Evolutionary conservation across 2,797 vertebrate genomes (phyloP).

Genomic region (Anabas testudineus): DNA sequence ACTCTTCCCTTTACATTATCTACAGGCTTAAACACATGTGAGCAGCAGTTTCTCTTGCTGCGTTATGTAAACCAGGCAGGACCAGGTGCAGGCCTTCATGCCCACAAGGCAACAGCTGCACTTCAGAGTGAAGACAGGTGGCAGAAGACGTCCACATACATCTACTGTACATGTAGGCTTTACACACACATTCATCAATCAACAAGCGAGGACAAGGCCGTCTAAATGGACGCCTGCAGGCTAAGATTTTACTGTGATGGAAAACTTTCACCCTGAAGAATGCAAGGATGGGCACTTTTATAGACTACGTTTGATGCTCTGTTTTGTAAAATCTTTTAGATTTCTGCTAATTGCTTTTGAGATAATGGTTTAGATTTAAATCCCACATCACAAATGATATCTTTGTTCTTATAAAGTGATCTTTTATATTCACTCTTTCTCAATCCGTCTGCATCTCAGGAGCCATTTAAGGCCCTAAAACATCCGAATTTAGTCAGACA

Average conservation of each 20-base stretch:
- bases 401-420: no score
- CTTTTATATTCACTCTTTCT: no score
- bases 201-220: conserved; percentile 21
- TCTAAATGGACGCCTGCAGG: conserved; percentile 18
- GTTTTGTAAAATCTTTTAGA: no score
- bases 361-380: no score
- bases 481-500: not conserved
- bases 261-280: conserved; percentile 36
- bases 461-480: no score
- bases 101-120: conserved; percentile 62
- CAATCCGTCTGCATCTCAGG: no score
- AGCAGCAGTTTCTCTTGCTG: not conserved
- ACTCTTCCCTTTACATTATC: not conserved
- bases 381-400: no score
- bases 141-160: conserved; percentile 9
- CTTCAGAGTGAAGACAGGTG: conserved; percentile 40
- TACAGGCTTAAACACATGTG: conserved; percentile 37
- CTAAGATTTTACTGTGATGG: conserved; percentile 5
- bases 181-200: conserved; percentile 41
- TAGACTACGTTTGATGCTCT: no score
- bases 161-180: not conserved
- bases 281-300: not conserved
- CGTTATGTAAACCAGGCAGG: conserved; percentile 29
- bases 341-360: no score
- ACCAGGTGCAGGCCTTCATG: conserved; percentile 58